Evolutionary conservation across 2,113 vertebrate species (phyloP), one percentile per base, ranked within the genome.

Genomic region (Alethe castanea): DNA sequence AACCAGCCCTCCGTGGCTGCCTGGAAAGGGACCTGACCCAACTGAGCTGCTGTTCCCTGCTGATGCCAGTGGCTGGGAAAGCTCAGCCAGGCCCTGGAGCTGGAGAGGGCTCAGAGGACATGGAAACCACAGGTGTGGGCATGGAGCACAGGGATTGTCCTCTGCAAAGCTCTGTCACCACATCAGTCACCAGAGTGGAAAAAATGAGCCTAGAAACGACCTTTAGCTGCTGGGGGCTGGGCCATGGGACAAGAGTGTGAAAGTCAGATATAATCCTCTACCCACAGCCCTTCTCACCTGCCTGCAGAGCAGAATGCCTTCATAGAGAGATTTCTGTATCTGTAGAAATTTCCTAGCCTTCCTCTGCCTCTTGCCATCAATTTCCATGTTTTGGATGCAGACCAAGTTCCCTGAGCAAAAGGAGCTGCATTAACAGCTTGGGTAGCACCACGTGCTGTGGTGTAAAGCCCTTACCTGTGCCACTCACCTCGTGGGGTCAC

Each of bases 101-200:
- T 57, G 50, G n/a, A 61, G 22, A 24, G 17, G 12, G 52, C 26
- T 47, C 57, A 23, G 67, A 36, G 54, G 6, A 38, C 22, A 11
- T 0, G 1, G 72, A 19, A 36, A 35, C 0, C 0, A 0, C 9
- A n/a, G 33, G 28, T 2, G 25, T 6, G 40, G 59, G 33, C 33
- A 52, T 10, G 19, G 22, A 85, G 45, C 40, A 56, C 8, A 9
- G 2, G 61, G 26, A 52, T 1, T 12, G 7, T 13, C 28, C 48
- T 12, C 52, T 5, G 28, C 33, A 9, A 56, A 36, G 31, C 3
- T 15, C 25, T 1, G 6, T 20, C 42, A 20, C 14, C 61, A 33
- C 4, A 0, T 1, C 0, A 2, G 14, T 11, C 62, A 70, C 25
- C 44, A 44, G 26, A n/a, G 54, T 4, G 57, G 44, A 14, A 52